Base-by-base conservation (phyloP, 2,888 invertebrate species). In the Orthosia cruda region DNA sequence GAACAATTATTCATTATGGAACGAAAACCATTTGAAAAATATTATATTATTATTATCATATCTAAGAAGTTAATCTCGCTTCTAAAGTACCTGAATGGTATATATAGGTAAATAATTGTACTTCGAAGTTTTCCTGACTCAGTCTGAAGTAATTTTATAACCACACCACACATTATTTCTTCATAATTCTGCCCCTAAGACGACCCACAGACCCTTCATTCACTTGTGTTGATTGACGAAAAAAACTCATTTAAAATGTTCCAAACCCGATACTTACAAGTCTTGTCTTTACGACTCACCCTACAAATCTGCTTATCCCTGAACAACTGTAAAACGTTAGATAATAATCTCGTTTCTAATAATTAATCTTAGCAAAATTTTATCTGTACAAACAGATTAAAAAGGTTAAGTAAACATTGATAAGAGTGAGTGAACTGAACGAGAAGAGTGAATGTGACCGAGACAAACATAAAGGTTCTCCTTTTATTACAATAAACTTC, bases 401-500 rank as follows among this genome's bases (percentile, higher is more conserved):
- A 55, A 57, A 81, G 77, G 69, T 77, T 74, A 77, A 5, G 13
- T 20, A 69, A 66, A 71, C 76, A 64, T 26, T 63, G 82, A 81
- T 85, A 76, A 81, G 66, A 81, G 12, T 62, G 81, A 74, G 40
- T 57, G 55, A 69, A 84, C 59, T 58, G 18, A 67, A 23, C 55
- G 32, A 32, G 59, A 40, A 32, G 70, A 11, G 23, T 77, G 45
- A 77, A 61, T 64, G 59, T 77, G 32, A 77, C 50, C 15, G 54
- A 55, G 26, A n/a, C 12, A 26, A 12, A 52, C n/a, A 58, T 18
- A 45, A 12, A 71, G 9, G 4, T 13, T 26, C 15, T 11, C 13
- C 0, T 23, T 18, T 71, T 16, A 16, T 71, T 16, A 16, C 7
- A 0, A 40, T 40, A 9, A 45, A 64, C 13, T 50, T 54, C 15